Conservation (phyloP, 92 coral and sea anemone species). For the Desmophyllum pertusum region DNA sequence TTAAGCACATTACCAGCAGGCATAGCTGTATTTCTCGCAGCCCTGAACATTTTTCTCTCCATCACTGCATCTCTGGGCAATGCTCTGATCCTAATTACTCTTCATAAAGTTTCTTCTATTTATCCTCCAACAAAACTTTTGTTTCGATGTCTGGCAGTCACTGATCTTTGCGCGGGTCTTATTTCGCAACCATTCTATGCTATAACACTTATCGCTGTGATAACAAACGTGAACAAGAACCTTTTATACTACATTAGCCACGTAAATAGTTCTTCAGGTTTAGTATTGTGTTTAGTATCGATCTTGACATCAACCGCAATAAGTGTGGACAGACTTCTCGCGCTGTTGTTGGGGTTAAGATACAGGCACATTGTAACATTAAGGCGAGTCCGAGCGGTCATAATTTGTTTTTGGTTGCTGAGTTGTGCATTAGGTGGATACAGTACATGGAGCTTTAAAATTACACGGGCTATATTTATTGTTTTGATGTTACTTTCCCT, state of each 20-base stretch:
- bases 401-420: neutral
- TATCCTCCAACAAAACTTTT: conserved; percentile 27
- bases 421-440: neutral
- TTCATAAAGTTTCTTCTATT: conserved; percentile 8
- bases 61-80: conserved; percentile 21
- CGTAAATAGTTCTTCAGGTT: neutral
- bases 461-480: no score
- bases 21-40: neutral
- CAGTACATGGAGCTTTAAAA: no score
- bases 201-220: no score
- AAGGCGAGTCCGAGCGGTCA: neutral
- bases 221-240: neutral
- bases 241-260: neutral
- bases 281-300: neutral
- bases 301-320: neutral
- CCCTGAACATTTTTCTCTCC: conserved; percentile 3
- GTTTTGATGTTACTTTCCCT: neutral
- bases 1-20: neutral
- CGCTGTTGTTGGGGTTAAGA: neutral
- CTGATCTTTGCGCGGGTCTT: conserved; percentile 19
- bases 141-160: conserved; percentile 18
- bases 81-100: conserved; percentile 10
- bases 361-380: neutral
- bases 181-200: neutral
- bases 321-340: neutral